Conservation (phyloP, 2,113 vertebrate genomes). For the Ellobius talpinus region DNA sequence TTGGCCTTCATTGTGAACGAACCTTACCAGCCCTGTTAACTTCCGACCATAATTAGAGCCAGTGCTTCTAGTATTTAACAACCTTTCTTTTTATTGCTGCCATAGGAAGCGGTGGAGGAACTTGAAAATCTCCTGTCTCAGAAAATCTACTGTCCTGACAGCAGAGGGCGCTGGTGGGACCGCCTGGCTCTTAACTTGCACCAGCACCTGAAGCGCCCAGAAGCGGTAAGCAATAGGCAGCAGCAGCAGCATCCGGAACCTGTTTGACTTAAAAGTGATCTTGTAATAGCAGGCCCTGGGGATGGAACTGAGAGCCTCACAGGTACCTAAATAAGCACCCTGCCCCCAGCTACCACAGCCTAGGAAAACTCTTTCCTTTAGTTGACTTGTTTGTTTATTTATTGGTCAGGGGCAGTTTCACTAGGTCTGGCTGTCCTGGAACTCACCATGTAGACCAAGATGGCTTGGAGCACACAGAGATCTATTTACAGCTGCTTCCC, state of each 20-base stretch:
- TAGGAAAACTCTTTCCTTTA: background rate
- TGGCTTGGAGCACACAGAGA: background rate
- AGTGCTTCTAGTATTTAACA: background rate
- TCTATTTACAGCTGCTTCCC: background rate
- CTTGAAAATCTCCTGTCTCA: conserved; percentile 92
- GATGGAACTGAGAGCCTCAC: background rate
- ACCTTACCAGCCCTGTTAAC: background rate
- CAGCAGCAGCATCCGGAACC: fast-evolving
- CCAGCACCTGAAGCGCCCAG: conserved; percentile 93
- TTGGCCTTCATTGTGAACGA: background rate
- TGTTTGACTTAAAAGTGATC: background rate
- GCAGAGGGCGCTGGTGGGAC: conserved; percentile 98
- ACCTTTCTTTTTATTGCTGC: background rate
- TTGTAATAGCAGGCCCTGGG: background rate
- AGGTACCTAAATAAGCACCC: background rate
- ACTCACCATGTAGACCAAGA: background rate
- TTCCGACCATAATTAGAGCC: background rate
- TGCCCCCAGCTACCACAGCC: background rate
- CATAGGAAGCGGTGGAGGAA: conserved; percentile 92
- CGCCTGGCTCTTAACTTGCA: conserved; percentile 96
- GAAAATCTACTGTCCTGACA: conserved; percentile 92
- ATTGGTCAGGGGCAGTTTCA: background rate
- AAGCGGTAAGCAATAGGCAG: conserved; percentile 85
- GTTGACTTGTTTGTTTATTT: background rate
- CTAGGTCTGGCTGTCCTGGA: background rate